Evolutionary conservation across 2,797 vertebrate species (phyloP).

Genomic region (Naso thynnoides): DNA sequence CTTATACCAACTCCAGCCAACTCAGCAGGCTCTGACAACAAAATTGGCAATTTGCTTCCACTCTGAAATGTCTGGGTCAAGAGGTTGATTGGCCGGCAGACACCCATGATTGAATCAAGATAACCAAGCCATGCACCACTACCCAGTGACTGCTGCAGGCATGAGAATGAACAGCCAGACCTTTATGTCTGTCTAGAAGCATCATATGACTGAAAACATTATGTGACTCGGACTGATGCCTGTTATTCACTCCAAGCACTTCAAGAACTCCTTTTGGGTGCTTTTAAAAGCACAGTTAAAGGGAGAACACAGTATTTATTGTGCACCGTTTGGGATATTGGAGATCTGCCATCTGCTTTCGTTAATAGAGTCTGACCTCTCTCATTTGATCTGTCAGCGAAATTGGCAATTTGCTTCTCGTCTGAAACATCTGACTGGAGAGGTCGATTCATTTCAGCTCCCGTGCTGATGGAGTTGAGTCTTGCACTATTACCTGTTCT

Average conservation of each 20-base stretch:
- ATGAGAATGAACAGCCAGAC: slow-evolving; percentile 7
- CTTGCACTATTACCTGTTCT: not conserved
- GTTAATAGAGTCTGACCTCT: slow-evolving; percentile 21
- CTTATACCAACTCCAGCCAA: slow-evolving; percentile 10
- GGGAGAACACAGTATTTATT: not conserved
- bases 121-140: slow-evolving; percentile 8
- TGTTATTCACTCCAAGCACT: slow-evolving; percentile 2
- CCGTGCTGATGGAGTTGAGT: slow-evolving; percentile 16
- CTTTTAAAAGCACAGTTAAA: not conserved
- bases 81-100: slow-evolving; percentile 40
- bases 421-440: slow-evolving; percentile 18
- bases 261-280: slow-evolving; percentile 5
- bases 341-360: slow-evolving; percentile 32
- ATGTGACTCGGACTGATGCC: not conserved
- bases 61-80: slow-evolving; percentile 41
- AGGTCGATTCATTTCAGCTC: slow-evolving; percentile 48
- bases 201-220: slow-evolving; percentile 19
- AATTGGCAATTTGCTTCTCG: slow-evolving; percentile 52
- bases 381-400: slow-evolving; percentile 38
- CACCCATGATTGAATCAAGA: slow-evolving; percentile 36
- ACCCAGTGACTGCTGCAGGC: slow-evolving; percentile 8
- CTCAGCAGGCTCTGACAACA: slow-evolving; percentile 49
- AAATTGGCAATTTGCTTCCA: slow-evolving; percentile 60
- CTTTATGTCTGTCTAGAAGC: slow-evolving; percentile 5
- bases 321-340: slow-evolving; percentile 3